Evolutionary conservation across 1,140 invertebrate species (phyloP).

Genomic region (Anoplolepis gracilipes): DNA sequence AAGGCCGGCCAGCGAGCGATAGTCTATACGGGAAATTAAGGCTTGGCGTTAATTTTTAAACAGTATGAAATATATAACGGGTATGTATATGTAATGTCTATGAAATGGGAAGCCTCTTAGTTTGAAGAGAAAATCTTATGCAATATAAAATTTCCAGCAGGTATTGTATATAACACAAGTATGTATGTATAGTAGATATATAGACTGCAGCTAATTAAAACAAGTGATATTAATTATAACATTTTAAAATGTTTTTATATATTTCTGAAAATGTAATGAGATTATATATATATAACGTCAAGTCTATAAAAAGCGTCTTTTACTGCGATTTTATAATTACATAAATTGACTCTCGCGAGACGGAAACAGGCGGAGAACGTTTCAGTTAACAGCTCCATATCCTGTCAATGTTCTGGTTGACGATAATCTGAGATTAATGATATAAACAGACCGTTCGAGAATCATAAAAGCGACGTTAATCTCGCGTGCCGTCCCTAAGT

Average conservation of each 20-base stretch:
- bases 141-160: not conserved
- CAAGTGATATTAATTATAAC: not conserved
- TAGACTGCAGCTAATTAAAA: not conserved
- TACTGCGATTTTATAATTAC: not conserved
- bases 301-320: not conserved
- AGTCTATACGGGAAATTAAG: not conserved
- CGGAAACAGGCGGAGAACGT: not conserved
- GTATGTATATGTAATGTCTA: not conserved
- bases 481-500: not conserved
- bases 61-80: not conserved
- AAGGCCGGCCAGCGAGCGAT: not conserved
- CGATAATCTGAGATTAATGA: constrained; percentile 33
- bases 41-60: not conserved
- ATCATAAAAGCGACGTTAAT: constrained; percentile 33
- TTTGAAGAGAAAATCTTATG: constrained; percentile 2
- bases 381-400: not conserved
- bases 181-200: too few relatives aligned
- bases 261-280: not conserved
- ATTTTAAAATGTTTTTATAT: not conserved
- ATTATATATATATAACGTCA: not conserved
- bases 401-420: not conserved
- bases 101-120: not conserved
- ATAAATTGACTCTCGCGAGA: not conserved
- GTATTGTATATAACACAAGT: not conserved
- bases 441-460: constrained; percentile 32